A percentile compares a stretch with the other conserved stretches of the same genome.
Evolutionary conservation across 2,113 vertebrate species (phyloP).

Genomic region (Geococcyx californianus): DNA sequence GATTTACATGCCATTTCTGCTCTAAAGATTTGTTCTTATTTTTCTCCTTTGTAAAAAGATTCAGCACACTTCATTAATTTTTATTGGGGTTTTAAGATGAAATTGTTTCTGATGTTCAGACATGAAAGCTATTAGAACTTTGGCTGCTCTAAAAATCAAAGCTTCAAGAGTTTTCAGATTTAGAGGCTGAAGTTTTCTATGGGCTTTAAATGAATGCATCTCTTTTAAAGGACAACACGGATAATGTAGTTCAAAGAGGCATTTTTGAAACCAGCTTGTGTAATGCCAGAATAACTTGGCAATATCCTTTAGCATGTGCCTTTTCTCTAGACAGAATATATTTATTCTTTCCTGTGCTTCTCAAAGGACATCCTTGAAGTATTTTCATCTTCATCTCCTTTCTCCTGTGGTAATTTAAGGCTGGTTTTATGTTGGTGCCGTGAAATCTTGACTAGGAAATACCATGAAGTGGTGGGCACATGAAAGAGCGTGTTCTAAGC

Average conservation of each 20-base stretch:
- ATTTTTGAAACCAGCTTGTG: neutral
- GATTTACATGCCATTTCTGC: neutral
- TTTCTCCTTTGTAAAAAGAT: neutral
- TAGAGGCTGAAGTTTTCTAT: neutral
- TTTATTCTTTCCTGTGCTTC: neutral
- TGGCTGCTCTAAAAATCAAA: neutral
- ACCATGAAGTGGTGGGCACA: neutral
- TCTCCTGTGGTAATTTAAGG: neutral
- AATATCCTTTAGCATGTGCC: neutral
- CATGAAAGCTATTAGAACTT: neutral
- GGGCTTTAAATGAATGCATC: neutral
- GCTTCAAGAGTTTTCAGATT: neutral
- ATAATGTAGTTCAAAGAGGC: neutral
- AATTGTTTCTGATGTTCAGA: neutral
- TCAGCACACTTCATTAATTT: neutral
- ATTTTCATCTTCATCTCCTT: neutral
- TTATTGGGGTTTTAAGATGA: neutral
- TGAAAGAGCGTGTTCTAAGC: neutral
- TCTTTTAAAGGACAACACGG: neutral
- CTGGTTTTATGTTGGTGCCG: neutral
- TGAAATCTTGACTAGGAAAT: neutral
- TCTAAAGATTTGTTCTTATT: neutral
- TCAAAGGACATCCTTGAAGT: neutral
- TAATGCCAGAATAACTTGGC: neutral
- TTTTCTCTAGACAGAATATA: neutral